Percentiles rank a stretch among this genome's conserved stretches.
Evolutionary conservation across 2,113 vertebrate species (phyloP).

Genomic region (Hemiprocne comata): DNA sequence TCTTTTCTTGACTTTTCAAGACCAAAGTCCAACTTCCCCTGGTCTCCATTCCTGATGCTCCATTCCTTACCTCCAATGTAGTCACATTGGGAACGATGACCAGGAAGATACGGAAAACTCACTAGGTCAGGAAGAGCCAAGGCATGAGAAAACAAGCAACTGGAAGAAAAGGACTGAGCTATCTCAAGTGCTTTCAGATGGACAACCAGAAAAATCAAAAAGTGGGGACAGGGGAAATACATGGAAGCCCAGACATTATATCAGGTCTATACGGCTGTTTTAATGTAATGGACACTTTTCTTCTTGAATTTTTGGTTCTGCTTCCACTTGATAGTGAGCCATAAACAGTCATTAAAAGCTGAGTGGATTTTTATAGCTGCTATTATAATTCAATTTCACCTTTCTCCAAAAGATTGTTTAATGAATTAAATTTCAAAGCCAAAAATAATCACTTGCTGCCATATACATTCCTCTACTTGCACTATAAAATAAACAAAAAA

Average conservation of each 20-base stretch:
- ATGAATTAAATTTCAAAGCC: slow-evolving; percentile 34
- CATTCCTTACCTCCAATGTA: not conserved
- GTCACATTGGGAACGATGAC: not conserved
- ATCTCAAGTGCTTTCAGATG: not conserved
- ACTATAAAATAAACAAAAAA: not conserved
- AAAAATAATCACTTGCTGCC: slow-evolving; percentile 6
- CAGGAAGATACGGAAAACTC: not conserved
- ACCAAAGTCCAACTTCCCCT: not conserved
- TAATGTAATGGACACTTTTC: not conserved
- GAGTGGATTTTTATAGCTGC: slow-evolving; percentile 36
- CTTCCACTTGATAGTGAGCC: not conserved
- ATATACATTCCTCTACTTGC: not conserved
- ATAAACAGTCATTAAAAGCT: slow-evolving; percentile 7
- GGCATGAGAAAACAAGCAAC: not conserved
- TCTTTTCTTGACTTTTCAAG: not conserved
- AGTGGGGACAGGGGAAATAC: not conserved
- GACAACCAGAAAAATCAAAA: not conserved
- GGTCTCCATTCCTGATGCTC: not conserved
- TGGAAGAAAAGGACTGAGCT: not conserved
- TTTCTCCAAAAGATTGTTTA: not conserved
- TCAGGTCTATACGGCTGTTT: not conserved
- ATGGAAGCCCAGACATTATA: not conserved
- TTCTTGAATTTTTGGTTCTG: not conserved
- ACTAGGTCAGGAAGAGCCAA: not conserved
- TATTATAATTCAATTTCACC: slow-evolving; percentile 25